Conservation (phyloP, 2,797 vertebrate species). For the Neosilurus hyrtlii region DNA sequence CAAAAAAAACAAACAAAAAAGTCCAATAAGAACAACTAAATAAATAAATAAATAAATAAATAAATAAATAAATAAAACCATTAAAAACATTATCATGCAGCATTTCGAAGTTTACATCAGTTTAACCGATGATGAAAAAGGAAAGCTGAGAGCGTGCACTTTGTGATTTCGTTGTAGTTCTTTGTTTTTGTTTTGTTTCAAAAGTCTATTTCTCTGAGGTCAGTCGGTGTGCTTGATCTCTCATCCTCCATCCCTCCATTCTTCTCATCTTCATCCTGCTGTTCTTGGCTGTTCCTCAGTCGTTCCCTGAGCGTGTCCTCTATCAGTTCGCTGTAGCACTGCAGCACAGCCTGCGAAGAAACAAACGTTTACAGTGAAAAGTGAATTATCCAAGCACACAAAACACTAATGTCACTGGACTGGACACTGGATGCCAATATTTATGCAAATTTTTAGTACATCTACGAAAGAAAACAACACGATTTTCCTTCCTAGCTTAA, state of each 20-base stretch:
- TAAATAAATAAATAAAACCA: conserved; percentile 59
- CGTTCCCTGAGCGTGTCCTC: conserved; percentile 70
- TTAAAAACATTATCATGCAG: conserved; percentile 32
- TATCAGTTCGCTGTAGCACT: conserved; percentile 76
- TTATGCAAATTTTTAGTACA: not conserved
- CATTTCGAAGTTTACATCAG: conserved; percentile 69
- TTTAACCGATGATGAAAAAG: conserved; percentile 68
- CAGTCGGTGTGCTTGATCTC: conserved; percentile 72
- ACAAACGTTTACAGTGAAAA: not conserved
- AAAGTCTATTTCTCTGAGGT: conserved; percentile 77
- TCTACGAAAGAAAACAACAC: not conserved
- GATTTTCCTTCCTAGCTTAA: not conserved
- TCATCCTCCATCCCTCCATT: conserved; percentile 66
- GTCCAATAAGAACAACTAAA: conserved; percentile 19
- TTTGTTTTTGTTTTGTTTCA: conserved; percentile 53
- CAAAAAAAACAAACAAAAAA: conserved; percentile 32
- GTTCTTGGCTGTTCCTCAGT: conserved; percentile 59
- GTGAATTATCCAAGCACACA: not conserved
- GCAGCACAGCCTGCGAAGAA: conserved; percentile 66
- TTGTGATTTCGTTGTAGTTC: no score
- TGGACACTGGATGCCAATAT: not conserved
- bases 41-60: conserved; percentile 70
- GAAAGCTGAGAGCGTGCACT: conserved; percentile 54
- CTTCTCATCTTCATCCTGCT: conserved; percentile 57
- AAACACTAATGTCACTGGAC: not conserved